Percentiles rank a stretch among this genome's conserved stretches.
Evolutionary conservation across 2,113 vertebrate genomes (phyloP).

Genomic region (Lasiurus borealis): DNA sequence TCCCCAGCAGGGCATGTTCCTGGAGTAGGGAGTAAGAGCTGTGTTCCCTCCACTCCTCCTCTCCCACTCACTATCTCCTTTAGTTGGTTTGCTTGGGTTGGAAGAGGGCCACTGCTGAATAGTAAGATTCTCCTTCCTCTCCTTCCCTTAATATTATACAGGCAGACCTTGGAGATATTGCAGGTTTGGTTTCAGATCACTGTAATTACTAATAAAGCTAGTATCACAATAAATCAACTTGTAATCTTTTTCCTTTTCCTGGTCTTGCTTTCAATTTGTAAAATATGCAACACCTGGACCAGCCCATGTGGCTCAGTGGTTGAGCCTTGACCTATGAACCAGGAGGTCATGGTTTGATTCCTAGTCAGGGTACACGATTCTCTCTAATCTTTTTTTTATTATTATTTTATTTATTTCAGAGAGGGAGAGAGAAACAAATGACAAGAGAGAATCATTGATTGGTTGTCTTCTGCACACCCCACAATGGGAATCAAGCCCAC

Average conservation of each 20-base stretch:
- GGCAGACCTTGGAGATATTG: background rate
- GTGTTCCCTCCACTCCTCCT: background rate
- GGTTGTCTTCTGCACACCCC: no score
- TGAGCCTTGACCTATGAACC: no score
- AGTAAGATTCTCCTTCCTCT: background rate
- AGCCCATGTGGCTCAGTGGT: no score
- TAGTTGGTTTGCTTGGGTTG: background rate
- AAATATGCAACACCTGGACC: background rate
- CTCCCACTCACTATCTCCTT: background rate
- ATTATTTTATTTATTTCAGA: no score
- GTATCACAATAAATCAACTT: background rate
- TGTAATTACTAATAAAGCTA: background rate
- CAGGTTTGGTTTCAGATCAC: background rate
- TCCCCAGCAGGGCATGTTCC: background rate
- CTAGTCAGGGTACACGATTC: no score
- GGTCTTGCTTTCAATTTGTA: background rate
- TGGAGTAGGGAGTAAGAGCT: no score
- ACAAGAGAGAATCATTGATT: no score
- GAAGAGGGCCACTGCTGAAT: background rate
- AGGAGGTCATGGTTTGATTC: no score
- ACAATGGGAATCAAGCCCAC: no score
- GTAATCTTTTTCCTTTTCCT: background rate
- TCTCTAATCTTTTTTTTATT: no score
- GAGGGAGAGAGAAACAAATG: no score
- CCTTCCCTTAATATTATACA: background rate